Conservation (phyloP, 2,797 vertebrate genomes). For the Sandelia bainsii region DNA sequence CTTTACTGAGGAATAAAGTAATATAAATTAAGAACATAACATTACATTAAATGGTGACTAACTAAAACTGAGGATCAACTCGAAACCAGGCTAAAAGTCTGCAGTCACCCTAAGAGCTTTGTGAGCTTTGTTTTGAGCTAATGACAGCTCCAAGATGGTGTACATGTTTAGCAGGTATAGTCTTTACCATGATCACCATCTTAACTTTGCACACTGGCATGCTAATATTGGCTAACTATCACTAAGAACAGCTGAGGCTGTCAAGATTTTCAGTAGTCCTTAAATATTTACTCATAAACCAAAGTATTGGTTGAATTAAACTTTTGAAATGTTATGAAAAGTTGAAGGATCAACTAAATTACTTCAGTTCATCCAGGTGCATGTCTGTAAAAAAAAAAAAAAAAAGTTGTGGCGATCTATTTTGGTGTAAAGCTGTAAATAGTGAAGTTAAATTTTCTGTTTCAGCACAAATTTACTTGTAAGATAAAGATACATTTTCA, state of each 20-base stretch:
- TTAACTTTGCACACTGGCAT: neutral
- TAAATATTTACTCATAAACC: neutral
- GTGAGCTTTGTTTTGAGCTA: neutral
- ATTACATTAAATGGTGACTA: neutral
- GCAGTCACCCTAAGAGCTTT: neutral
- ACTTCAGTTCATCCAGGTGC: neutral
- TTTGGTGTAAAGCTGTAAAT: constrained; percentile 3
- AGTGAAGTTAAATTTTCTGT: neutral
- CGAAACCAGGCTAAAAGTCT: too few relatives aligned
- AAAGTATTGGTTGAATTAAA: neutral
- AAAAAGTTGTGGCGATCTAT: neutral
- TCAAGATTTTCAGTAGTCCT: neutral
- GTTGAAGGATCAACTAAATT: neutral
- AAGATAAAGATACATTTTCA: constrained; percentile 6
- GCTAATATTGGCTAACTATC: neutral
- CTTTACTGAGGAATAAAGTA: too few relatives aligned
- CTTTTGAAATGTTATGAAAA: neutral
- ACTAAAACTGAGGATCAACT: too few relatives aligned
- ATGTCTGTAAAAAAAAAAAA: neutral
- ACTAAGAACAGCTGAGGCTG: neutral
- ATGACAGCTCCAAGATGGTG: too few relatives aligned
- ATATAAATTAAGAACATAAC: neutral
- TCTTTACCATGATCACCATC: neutral
- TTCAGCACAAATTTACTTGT: neutral
- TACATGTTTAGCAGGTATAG: neutral